Conservation (phyloP, 2,797 vertebrate species). For the Erethizon dorsatum region DNA sequence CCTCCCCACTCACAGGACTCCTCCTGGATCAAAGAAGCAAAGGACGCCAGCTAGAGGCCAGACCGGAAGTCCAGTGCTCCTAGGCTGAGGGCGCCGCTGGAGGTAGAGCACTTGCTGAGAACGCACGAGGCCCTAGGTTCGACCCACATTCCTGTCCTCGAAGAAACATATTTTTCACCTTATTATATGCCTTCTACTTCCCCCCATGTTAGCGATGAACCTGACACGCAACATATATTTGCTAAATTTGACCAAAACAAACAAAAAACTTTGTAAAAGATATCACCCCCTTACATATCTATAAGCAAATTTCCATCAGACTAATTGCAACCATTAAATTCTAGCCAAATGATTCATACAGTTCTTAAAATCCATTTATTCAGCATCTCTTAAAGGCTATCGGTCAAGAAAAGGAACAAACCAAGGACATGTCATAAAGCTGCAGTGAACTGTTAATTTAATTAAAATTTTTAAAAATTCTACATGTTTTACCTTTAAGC, state of each 20-base stretch:
- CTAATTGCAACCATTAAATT: background rate
- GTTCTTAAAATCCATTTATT: constrained; percentile 75
- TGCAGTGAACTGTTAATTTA: constrained; percentile 72
- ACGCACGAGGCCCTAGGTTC: no score
- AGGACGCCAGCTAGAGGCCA: background rate
- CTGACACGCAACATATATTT: background rate
- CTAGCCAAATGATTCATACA: constrained; percentile 61
- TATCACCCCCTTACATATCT: background rate
- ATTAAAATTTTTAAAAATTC: constrained; percentile 17
- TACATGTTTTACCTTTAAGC: background rate
- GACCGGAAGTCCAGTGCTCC: background rate
- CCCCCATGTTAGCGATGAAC: background rate
- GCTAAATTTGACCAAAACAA: background rate
- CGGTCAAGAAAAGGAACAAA: constrained; percentile 63
- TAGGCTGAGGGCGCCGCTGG: no score
- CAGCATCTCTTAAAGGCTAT: constrained; percentile 69
- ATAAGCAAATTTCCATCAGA: background rate
- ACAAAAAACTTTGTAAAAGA: background rate
- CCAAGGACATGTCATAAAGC: constrained; percentile 40
- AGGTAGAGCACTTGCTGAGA: background rate
- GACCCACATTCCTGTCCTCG: background rate
- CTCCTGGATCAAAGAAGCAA: background rate
- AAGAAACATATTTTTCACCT: background rate
- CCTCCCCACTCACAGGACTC: background rate
- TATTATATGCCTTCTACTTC: background rate